phyloP scores from a whole-genome alignment of 2,797 vertebrate genomes.

The Taeniopygia guttata region DNA sequence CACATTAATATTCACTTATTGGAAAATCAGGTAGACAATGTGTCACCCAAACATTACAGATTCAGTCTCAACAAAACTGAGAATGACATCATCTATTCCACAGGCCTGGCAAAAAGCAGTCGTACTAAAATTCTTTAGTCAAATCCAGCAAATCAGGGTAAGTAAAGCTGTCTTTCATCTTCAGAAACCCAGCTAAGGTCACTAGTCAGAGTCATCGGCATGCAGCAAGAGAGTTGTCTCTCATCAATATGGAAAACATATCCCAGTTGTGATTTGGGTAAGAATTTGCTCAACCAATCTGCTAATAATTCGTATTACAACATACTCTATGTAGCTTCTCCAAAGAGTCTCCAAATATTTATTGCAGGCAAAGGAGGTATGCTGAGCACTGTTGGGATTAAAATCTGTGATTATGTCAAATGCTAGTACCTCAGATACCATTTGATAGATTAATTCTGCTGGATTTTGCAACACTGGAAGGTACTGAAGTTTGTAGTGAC shows the following conservation, averaged over 20 bases:
- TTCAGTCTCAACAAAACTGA: not conserved
- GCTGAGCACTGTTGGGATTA: not conserved
- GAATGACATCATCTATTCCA: not conserved
- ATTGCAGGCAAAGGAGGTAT: not conserved
- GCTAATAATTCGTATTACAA: not conserved
- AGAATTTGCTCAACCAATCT: not conserved
- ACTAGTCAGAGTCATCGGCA: not conserved
- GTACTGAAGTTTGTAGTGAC: not conserved
- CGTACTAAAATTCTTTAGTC: not conserved
- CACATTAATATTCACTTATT: not conserved
- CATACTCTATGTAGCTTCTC: not conserved
- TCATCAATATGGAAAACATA: not conserved
- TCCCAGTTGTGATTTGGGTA: fast-evolving
- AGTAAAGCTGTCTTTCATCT: not conserved
- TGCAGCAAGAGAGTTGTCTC: not conserved
- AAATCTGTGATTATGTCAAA: not conserved
- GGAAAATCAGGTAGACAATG: not conserved
- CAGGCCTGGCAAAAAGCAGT: not conserved
- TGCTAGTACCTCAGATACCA: not conserved
- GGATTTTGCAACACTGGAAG: not conserved
- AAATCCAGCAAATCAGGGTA: not conserved
- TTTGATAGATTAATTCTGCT: not conserved
- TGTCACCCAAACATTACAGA: not conserved
- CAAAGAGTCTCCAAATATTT: not conserved
- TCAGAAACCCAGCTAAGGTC: not conserved